Evolutionary conservation across 2,797 vertebrate species (phyloP), one percentile per base, ranked within the genome.

Genomic region (Ispidina picta): DNA sequence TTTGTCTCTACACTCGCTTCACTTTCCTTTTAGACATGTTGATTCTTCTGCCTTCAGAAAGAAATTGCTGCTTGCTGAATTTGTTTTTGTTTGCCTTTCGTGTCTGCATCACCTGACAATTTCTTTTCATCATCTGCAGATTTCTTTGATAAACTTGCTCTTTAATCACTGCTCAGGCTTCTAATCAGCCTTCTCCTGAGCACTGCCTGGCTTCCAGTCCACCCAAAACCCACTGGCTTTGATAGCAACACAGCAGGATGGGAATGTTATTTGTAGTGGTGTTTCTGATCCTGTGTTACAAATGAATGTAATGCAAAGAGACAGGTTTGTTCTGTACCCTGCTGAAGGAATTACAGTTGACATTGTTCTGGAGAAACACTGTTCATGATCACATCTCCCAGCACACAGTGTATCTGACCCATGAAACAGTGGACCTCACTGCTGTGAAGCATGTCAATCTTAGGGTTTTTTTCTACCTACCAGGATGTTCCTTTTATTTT

Each of bases 1-100:
- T 77, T 73, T 4, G 1, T 59, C 37, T 78, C 43, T 29, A 31
- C 15, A 1, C 15, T 82, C 33, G 37, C 41, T 44, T 79, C 52
- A 35, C 56, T 91, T 84, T 89, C 29, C 37, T 90, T 74, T 84
- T 19, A 59, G 49, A 65, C 29, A 3, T 29, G 46, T 69, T 84
- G 44, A 88, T 83, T 86, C 77, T 91, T 88, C 68, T 65, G 29
- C 62, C 29, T 92, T 91, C 64, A 86, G 68, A 88, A 75, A 58
- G 60, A 89, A 93, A 91, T 70, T 48, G 1, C 41, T 70, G 7
- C 56, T 86, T 72, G 43, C 31, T 89, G 68, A 71, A 49, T 70
- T 92, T 88, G 76, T 85, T 94, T 92, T 84, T 94, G 51, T 86
- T 89, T 93, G 49, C 51, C 54, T 88, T 88, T 79, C 0, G 0